Evolutionary conservation across 2,888 invertebrate species (phyloP), one percentile per base, ranked within the genome.

Genomic region (Rotaria socialis): DNA sequence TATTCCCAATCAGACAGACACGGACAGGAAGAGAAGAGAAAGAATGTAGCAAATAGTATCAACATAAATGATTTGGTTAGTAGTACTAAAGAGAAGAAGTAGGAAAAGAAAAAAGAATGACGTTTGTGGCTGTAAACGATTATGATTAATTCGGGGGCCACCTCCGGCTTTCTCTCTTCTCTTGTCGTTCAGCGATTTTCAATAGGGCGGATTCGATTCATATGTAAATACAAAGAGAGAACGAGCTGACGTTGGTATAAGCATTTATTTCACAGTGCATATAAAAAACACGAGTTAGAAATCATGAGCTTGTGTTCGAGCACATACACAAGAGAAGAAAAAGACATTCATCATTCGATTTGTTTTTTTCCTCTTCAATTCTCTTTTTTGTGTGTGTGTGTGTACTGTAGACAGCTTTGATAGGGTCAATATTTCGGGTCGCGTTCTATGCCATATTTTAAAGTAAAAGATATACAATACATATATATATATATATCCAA

Each of bases 121-220:
- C 35, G 67, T 16, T 67, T 67, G 67, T 67, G 67, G 35, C 67
- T 67, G 27, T 67, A 67, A 67, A 67, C 67, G 67, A 67, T 67
- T 67, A 67, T 67, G 67, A 67, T 67, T 67, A 67, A 67, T 67
- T 67, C 67, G 67, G 67, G 35, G 67, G 67, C 67, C 19, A 67
- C 67, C 67, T 67, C 67, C 67, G 67, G 67, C 67, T 19, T 35
- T 41, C 67, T 67, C 67, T 67, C 67, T 67, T 19, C 35, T 67
- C 67, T 27, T 35, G 67, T 67, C 67, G 67, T 67, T 67, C 67
- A 67, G 67, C 67, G 67, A 67, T 67, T 67, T 67, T 67, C 67
- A 67, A 67, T 67, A 67, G 67, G 67, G 35, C 67, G 35, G 35
- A 67, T 35, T 67, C 67, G 67, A 67, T 67, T 67, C 67, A 67